A percentile compares a stretch with the other conserved stretches of the same genome.
These are phyloP conservation scores for Falco rusticolus DNA, from an alignment of 2,797 vertebrate genomes.

Conservation along the genomic window DNA sequence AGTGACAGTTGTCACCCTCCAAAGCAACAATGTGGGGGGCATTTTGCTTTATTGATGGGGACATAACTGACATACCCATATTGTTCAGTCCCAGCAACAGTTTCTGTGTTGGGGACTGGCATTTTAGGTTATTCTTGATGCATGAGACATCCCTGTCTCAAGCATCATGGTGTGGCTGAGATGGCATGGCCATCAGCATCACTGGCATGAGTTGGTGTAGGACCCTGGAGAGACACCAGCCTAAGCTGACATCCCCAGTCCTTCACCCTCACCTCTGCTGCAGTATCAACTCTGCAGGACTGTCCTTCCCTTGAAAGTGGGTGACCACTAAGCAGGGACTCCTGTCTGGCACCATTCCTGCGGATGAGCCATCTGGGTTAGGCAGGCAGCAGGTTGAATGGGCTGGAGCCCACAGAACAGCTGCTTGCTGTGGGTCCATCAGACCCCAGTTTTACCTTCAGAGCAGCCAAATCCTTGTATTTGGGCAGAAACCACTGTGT, in stretches of 20 bases:
- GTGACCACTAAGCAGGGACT: neutral
- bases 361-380: neutral
- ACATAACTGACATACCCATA: neutral
- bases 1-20: neutral
- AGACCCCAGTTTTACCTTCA: neutral
- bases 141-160: neutral
- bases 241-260: no score
- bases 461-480: neutral
- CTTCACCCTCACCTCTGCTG: neutral
- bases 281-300: neutral
- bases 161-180: neutral
- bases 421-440: neutral
- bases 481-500: neutral
- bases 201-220: neutral
- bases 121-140: neutral
- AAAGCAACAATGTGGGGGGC: neutral
- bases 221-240: neutral
- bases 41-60: neutral
- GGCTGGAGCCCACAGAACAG: neutral
- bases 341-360: neutral
- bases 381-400: neutral
- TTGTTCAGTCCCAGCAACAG: neutral
- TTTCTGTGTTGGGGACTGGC: neutral
- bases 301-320: neutral
- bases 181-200: accelerated